phyloP scores from a whole-genome alignment of 2,113 vertebrate genomes.

The Apeltes quadracus region DNA sequence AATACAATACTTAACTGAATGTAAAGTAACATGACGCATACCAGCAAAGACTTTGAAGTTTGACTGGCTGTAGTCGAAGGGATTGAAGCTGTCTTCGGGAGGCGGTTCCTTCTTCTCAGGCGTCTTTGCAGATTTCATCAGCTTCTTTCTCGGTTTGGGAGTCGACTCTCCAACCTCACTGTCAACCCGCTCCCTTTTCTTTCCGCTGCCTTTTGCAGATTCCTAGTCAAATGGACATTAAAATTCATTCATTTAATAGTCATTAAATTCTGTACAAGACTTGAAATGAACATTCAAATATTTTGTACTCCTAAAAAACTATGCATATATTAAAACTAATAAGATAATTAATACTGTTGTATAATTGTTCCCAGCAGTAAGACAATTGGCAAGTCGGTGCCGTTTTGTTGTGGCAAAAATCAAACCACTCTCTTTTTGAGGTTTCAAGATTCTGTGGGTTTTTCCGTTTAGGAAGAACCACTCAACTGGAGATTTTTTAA shows the following conservation, averaged over 20 bases:
- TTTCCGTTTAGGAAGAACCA: neutral
- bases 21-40: slow-evolving; percentile 62
- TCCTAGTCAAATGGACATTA: slow-evolving; percentile 54
- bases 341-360: neutral
- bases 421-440: neutral
- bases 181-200: slow-evolving; percentile 82
- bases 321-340: neutral
- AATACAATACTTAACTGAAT: neutral
- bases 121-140: slow-evolving; percentile 76
- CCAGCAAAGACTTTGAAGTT: slow-evolving; percentile 91
- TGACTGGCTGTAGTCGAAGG: slow-evolving; percentile 93
- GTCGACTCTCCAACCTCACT: slow-evolving; percentile 75
- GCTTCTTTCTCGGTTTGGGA: slow-evolving; percentile 84
- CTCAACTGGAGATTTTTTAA: too few species aligned
- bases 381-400: neutral
- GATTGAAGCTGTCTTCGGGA: slow-evolving; percentile 79
- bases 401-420: neutral
- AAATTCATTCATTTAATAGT: neutral
- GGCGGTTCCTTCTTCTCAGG: slow-evolving; percentile 58
- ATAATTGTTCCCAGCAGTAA: neutral
- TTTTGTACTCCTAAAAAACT: neutral
- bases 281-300: neutral
- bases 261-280: neutral
- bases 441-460: neutral
- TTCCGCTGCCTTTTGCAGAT: slow-evolving; percentile 80